Evolutionary conservation across 2,888 invertebrate species (phyloP), one percentile per base, ranked within the genome.

Genomic region (Dolomedes plantarius): DNA sequence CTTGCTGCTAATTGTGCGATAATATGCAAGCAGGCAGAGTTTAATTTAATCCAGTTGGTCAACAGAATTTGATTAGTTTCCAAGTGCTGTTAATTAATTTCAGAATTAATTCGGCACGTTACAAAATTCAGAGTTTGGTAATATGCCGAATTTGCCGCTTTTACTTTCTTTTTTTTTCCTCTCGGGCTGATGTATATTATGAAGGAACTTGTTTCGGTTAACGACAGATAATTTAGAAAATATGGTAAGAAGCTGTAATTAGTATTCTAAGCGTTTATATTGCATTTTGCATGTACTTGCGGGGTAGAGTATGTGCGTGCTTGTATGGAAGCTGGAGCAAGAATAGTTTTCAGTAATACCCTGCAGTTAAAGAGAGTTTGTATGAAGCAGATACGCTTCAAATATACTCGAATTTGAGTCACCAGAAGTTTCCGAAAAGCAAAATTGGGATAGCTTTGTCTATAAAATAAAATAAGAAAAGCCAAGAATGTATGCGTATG

Each of bases 41-140:
- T 56, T 56, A 56, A 56, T 56, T 56, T 56, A 56, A 56, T 56
- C 56, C 56, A 56, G 56, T 56, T 56, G 56, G 56, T 56, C 56
- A 56, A 56, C 56, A 23, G 56, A 23, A 56, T 56, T 56, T 56
- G 56, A 56, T 56, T 56, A 56, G 56, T 56, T 56, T 23, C 56
- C 56, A 56, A 56, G 56, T 56, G 56, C 2, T 56, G 56, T 56
- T 56, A 56, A 56, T 56, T 56, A 56, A 56, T 56, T 56, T 56
- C 23, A 11, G 56, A 19, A 56, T 56, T 56, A 56, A 56, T 56
- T 56, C 23, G 3, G 56, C 23, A 56, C 23, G 56, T 23, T 56
- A 56, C 23, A 23, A 56, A 56, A 23, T 19, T 19, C 23, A 6
- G 56, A 56, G 56, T 56, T 56, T 56, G 19, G 23, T 56, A 23